Evolutionary conservation across 2,113 vertebrate genomes (phyloP).

Genomic region (Phyllopteryx taeniolatus): DNA sequence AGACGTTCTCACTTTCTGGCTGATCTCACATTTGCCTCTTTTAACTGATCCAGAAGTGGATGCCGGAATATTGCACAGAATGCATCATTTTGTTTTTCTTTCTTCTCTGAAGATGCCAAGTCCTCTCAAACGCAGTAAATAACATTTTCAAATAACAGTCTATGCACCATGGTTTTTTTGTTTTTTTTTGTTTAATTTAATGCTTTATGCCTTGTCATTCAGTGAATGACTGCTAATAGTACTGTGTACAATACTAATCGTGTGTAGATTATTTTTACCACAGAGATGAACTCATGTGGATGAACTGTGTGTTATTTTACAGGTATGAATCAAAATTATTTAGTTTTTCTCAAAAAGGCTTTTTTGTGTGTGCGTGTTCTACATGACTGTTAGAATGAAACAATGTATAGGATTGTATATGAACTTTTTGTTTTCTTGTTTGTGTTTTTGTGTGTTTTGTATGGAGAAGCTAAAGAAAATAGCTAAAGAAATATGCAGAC

Average conservation of each 20-base stretch:
- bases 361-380: conserved; percentile 21
- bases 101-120: conserved; percentile 49
- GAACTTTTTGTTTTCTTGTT: background rate
- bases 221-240: conserved; percentile 57
- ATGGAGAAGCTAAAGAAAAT: background rate
- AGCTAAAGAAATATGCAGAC: background rate
- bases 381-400: conserved; percentile 21
- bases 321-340: conserved; percentile 39
- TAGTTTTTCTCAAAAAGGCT: conserved; percentile 19
- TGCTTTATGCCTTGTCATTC: conserved; percentile 56
- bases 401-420: background rate
- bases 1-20: conserved; percentile 29
- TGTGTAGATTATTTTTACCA: conserved; percentile 28
- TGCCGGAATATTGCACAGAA: conserved; percentile 61
- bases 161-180: conserved; percentile 61
- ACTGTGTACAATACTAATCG: conserved; percentile 32
- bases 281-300: conserved; percentile 26
- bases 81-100: conserved; percentile 61
- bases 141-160: conserved; percentile 55
- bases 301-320: conserved; percentile 20
- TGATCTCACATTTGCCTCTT: conserved; percentile 53
- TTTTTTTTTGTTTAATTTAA: conserved; percentile 28
- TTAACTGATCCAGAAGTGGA: conserved; percentile 50
- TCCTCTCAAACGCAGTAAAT: conserved; percentile 31
- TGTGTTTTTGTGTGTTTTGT: background rate